Conservation (phyloP, 2,113 vertebrate genomes). For the Rhinichthys klamathensis region DNA sequence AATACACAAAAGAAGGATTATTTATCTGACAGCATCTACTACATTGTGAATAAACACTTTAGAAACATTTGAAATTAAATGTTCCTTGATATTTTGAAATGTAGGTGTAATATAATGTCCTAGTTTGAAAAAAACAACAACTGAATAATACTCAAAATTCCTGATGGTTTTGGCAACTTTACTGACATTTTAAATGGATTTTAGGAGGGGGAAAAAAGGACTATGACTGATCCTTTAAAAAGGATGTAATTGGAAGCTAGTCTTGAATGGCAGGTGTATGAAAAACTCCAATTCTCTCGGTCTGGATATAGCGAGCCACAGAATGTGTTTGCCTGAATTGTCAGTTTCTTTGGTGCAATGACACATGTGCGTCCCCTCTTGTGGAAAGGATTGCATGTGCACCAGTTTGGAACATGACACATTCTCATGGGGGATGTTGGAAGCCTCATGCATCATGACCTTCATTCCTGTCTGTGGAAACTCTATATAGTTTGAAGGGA, state of each 20-base stretch:
- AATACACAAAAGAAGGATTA: not conserved
- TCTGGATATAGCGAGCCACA: not conserved
- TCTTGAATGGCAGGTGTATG: not conserved
- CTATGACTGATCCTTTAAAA: not conserved
- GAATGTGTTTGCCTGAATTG: not conserved
- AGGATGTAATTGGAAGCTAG: not conserved
- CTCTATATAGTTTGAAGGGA: not conserved
- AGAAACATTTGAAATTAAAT: not conserved
- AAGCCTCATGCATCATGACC: slow-evolving; percentile 24
- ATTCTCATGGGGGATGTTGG: slow-evolving; percentile 3
- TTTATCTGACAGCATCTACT: not conserved
- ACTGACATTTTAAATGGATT: not conserved
- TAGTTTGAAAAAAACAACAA: not conserved
- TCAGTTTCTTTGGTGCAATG: slow-evolving; percentile 8
- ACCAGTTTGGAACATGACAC: slow-evolving; percentile 24
- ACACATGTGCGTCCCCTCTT: slow-evolving; percentile 22
- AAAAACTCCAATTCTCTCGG: not conserved
- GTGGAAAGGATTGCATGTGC: slow-evolving; percentile 32
- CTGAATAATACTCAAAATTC: not conserved
- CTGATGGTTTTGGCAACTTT: not conserved
- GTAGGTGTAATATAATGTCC: not conserved
- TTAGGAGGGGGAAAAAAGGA: not conserved
- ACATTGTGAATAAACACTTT: not conserved
- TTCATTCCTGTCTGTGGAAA: slow-evolving; percentile 7
- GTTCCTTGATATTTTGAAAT: not conserved